Conservation (phyloP, 53 echinoderm and acorn worm species). For the Stichopus horrens region DNA sequence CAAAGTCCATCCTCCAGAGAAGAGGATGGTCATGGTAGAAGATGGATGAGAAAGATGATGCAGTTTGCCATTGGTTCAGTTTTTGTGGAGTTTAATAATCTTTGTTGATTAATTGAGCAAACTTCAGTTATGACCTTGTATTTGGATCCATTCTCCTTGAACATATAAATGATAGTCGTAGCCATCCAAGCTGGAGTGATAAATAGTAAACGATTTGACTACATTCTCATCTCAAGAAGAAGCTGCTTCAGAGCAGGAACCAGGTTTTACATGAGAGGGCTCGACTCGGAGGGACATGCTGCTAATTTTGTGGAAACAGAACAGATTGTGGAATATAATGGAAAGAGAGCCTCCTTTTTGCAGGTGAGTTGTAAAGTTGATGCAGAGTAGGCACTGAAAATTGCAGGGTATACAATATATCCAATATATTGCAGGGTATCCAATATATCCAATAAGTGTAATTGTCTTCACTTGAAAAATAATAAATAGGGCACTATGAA, state of each 20-base stretch:
- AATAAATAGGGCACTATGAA: too few relatives aligned
- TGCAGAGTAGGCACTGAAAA: too few relatives aligned
- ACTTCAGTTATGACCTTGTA: not conserved
- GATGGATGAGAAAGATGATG: not conserved
- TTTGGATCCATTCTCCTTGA: not conserved
- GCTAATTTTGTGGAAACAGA: constrained; percentile 98
- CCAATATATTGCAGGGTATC: too few relatives aligned
- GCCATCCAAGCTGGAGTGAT: constrained; percentile 70
- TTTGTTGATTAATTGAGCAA: not conserved
- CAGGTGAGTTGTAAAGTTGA: constrained; percentile 59
- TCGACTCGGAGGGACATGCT: constrained; percentile 88
- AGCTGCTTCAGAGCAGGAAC: constrained; percentile 97
- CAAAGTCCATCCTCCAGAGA: too few relatives aligned
- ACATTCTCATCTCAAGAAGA: constrained; percentile 89
- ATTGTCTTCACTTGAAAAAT: too few relatives aligned
- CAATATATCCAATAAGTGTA: too few relatives aligned
- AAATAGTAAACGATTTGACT: constrained; percentile 87
- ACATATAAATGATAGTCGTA: constrained; percentile 56
- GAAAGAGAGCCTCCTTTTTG: constrained; percentile 83
- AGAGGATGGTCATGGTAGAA: too few relatives aligned
- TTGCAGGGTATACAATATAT: too few relatives aligned
- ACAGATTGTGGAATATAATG: constrained; percentile 97
- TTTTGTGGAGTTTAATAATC: not conserved
- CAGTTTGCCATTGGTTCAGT: not conserved
- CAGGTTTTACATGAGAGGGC: constrained; percentile 88